Evolutionary conservation across 2,797 vertebrate genomes (phyloP).

Genomic region (Poecile montanus): DNA sequence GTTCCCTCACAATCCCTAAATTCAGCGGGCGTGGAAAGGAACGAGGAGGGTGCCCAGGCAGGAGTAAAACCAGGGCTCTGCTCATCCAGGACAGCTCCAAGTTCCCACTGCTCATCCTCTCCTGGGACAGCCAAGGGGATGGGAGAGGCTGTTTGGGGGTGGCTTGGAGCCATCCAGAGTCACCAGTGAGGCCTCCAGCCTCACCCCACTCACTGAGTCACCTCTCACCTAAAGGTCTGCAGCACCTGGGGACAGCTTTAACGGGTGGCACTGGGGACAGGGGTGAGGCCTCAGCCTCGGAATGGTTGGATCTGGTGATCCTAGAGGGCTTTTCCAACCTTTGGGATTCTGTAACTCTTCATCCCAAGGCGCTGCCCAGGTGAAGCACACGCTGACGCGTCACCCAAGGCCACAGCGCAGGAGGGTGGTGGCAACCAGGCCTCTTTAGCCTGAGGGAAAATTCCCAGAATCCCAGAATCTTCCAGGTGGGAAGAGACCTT

Average conservation of each 20-base stretch:
- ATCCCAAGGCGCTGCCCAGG: too few species aligned
- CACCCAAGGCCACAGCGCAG: accelerated
- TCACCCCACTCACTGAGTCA: neutral
- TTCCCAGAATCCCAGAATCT: neutral
- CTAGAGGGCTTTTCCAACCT: neutral
- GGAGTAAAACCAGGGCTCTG: neutral
- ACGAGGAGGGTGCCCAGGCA: neutral
- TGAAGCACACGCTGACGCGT: accelerated
- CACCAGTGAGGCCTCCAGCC: neutral
- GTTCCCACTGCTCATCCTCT: neutral
- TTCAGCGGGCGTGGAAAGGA: neutral
- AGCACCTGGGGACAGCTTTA: accelerated
- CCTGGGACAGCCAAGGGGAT: neutral
- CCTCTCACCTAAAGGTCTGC: neutral
- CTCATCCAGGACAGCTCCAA: neutral
- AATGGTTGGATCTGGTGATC: neutral
- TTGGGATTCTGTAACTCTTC: accelerated
- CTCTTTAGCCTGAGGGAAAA: neutral
- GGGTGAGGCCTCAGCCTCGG: neutral
- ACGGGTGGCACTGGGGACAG: neutral
- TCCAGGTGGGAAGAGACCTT: neutral
- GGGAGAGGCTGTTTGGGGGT: neutral
- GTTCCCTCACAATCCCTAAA: neutral
- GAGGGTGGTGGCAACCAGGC: neutral
- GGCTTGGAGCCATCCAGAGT: neutral